These are phyloP conservation scores for Scortum barcoo DNA, from an alignment of 2,113 vertebrate species.

Conservation along the genomic window DNA sequence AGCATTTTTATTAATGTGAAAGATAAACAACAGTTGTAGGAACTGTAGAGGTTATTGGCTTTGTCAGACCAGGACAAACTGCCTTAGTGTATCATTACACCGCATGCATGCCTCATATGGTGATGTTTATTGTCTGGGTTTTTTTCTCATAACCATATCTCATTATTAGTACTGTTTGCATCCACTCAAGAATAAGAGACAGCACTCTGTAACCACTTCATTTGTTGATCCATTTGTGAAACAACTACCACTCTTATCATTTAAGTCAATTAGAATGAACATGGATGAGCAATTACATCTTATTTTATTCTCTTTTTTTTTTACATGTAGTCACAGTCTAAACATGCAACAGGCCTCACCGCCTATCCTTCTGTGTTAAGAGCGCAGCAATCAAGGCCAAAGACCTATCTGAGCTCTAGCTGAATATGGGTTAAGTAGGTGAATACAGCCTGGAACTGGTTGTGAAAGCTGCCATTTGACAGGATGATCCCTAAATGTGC, in stretches of 20 bases:
- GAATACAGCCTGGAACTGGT: conserved; percentile 17
- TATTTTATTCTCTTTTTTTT: not conserved
- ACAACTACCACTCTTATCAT: not conserved
- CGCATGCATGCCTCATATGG: not conserved
- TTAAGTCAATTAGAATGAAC: not conserved
- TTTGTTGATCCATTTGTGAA: not conserved
- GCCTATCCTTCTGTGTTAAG: not conserved
- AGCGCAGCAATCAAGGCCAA: conserved; percentile 14
- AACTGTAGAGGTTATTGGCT: conserved; percentile 1
- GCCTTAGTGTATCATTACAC: not conserved
- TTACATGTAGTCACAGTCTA: not conserved
- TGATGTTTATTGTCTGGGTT: not conserved
- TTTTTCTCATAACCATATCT: not conserved
- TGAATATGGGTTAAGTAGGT: conserved; percentile 36
- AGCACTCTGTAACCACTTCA: not conserved
- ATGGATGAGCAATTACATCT: not conserved
- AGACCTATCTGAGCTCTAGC: not conserved
- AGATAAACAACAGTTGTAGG: not conserved
- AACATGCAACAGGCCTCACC: not conserved
- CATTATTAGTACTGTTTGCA: not conserved
- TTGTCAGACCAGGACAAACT: not conserved
- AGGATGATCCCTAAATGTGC: conserved; percentile 55
- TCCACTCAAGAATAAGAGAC: not conserved
- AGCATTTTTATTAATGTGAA: not conserved
- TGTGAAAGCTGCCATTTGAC: conserved; percentile 51